Evolutionary conservation across 2,888 invertebrate genomes (phyloP), one percentile per base, ranked within the genome.

Genomic region (Hemithea aestivaria): DNA sequence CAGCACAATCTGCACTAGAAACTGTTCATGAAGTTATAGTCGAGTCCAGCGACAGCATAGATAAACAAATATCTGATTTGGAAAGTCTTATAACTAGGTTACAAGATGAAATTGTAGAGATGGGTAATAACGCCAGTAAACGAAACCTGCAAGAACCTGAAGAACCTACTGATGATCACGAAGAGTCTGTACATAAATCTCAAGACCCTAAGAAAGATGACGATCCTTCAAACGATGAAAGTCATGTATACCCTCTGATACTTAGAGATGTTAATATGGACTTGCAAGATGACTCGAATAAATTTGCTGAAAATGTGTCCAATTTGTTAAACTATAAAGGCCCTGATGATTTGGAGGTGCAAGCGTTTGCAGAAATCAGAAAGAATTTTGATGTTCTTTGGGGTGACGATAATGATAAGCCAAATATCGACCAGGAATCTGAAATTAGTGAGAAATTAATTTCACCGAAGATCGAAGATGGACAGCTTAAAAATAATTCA

Each of bases 11-110:
- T 1, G 41, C 55, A 10, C 27, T 51, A 2, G 52, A 38, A 27
- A 21, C 43, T n/a, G n/a, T n/a, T n/a, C n/a, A n/a, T 7, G 38
- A 45, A 12, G 8, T 20, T 20, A 33, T 35, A 8, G 27, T 36
- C 3, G 35, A 36, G 27, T 30, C 56, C 1, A 47, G 43, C 10
- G 49, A 66, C 34, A n/a, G n/a, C n/a, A 62, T 81, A 20, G 72
- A 81, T 11, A 55, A 48, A 33, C 66, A 76, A 30, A 73, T 82
- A 48, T 53, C 66, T 12, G 67, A 72, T 7, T 53, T 78, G 7
- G 76, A 76, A 43, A 45, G 35, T 8, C 27, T 65, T 6, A 75
- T 78, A 1, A 65, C 54, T 32, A 63, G 43, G 22, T 46, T 81
- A 6, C 76, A 82, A 52, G 50, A 56, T 6, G 76, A 80, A 63